phyloP scores from a whole-genome alignment of 2,888 invertebrate genomes.

The Lymantria monacha region DNA sequence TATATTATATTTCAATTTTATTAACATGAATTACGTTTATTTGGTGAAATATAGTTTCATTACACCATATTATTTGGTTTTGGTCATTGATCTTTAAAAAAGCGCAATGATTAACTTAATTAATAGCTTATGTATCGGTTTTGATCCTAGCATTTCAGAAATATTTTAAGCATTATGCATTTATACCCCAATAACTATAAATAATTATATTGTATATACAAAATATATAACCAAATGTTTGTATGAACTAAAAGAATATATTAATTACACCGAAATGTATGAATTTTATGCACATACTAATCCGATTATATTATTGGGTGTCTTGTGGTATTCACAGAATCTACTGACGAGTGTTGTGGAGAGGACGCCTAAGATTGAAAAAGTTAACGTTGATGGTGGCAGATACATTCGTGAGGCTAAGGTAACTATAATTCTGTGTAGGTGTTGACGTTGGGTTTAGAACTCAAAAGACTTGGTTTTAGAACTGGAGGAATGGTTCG shows the following conservation, averaged over 20 bases:
- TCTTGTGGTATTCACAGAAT: slow-evolving; percentile 85
- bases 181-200: no score
- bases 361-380: slow-evolving; percentile 96
- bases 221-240: background rate
- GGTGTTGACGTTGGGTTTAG: background rate
- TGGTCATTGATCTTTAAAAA: background rate
- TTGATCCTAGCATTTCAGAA: background rate
- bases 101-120: background rate
- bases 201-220: no score
- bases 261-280: slow-evolving; percentile 1
- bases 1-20: no score
- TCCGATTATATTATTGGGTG: slow-evolving; percentile 42
- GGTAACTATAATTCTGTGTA: slow-evolving; percentile 84
- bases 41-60: no score
- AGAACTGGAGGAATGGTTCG: background rate
- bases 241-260: background rate
- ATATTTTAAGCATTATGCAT: no score
- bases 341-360: slow-evolving; percentile 96
- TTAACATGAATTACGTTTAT: no score
- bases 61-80: no score
- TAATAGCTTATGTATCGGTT: background rate
- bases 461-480: background rate
- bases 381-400: slow-evolving; percentile 97
- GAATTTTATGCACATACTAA: slow-evolving; percentile 10
- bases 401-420: slow-evolving; percentile 98